Evolutionary conservation across 2,888 invertebrate species (phyloP), one percentile per base, ranked within the genome.

Genomic region (Listrodromus nycthemerus): DNA sequence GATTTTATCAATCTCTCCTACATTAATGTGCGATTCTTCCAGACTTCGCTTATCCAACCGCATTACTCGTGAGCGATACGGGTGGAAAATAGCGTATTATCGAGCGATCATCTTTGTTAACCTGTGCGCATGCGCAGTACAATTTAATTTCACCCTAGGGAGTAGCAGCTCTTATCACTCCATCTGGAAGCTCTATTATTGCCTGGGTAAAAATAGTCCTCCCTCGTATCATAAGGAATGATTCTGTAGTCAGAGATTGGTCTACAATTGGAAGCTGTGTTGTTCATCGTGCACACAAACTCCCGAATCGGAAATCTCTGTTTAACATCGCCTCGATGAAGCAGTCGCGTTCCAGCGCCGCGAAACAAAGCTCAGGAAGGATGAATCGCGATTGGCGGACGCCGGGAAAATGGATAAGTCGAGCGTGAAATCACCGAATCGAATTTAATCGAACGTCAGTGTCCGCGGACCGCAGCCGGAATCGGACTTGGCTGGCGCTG

Each of bases 361-460:
- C 21, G 7, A 10, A 55, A 45, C 41, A 55, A 55, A 10, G 21
- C 10, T 55, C 24, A 7, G 10, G 21, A 21, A 55, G 19, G 5
- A 19, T 55, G 10, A 58, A 58, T 2, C 21, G 19, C 21, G 3
- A 3, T 24, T 16, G 50, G 1, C 48, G 48, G 19, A 2, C n/a
- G 27, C n/a, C 2, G 10, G 2, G 21, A 7, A 61, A 63, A 65
- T 74, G 13, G 48, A 50, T 63, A 50, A 65, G 24, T 48, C 63
- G 63, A 61, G 50, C 63, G 50, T 65, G 50, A 65, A 74, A 74
- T 65, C 33, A 48, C 19, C 41, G 30, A 61, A 74, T 63, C 61
- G 16, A 74, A 74, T 63, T 74, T 63, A 63, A 74, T 48, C 41
- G 41, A 63, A 63, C 30, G 45, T 63, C 63, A n/a, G 61, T 63